Percentiles rank a stretch among this genome's conserved stretches.
Evolutionary conservation across 2,888 invertebrate genomes (phyloP).

Genomic region (Drosophila longiperda): DNA sequence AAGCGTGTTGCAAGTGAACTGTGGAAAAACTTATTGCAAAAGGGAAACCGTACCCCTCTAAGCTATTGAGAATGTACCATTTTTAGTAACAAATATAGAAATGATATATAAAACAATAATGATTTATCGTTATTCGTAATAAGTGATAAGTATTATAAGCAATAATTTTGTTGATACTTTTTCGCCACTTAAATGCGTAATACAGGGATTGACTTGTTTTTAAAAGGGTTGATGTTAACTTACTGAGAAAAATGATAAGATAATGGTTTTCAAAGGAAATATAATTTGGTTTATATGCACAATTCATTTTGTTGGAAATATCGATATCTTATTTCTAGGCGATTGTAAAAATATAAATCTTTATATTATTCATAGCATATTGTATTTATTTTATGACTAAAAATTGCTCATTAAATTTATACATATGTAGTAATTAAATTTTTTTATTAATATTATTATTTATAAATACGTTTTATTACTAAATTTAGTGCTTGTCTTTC

Average conservation of each 20-base stretch:
- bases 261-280: neutral
- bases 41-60: neutral
- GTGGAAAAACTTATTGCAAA: fast-evolving
- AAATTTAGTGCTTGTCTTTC: neutral
- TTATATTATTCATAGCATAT: too few relatives aligned
- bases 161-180: neutral
- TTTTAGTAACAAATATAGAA: neutral
- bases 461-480: neutral
- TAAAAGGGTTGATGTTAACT: too few relatives aligned
- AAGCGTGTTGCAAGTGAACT: neutral
- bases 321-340: neutral
- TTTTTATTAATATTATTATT: neutral
- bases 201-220: neutral
- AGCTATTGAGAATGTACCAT: neutral
- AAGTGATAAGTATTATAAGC: neutral
- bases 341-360: neutral
- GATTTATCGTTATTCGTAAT: neutral
- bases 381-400: neutral
- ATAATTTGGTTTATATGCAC: neutral
- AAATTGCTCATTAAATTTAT: neutral
- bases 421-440: too few relatives aligned
- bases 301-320: neutral
- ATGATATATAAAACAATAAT: neutral
- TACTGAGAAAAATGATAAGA: neutral
- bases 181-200: neutral